Evolutionary conservation across 2,888 invertebrate species (phyloP).

Genomic region (Linnaemya vulpina): DNA sequence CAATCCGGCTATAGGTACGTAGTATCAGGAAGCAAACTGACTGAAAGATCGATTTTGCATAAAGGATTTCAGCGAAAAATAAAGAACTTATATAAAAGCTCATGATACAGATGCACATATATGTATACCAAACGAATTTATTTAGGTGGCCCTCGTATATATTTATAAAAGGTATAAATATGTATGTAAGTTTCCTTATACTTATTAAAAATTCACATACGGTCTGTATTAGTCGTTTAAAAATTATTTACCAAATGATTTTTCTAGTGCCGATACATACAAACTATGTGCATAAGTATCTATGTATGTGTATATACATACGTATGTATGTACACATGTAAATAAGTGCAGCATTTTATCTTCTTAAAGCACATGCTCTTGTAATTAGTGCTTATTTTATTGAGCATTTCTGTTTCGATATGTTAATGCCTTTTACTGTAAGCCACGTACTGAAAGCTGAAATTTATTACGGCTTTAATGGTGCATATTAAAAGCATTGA

Average conservation of each 20-base stretch:
- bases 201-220: neutral
- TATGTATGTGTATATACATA: too few species aligned
- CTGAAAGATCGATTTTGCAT: too few species aligned
- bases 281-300: too few species aligned
- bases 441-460: conserved; percentile 26
- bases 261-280: conserved; percentile 1
- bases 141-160: too few species aligned
- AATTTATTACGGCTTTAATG: conserved; percentile 4
- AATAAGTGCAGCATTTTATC: conserved; percentile 22
- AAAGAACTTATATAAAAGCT: too few species aligned
- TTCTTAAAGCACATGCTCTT: conserved; percentile 25
- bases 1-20: too few species aligned
- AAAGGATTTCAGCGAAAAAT: too few species aligned
- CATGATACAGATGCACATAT: too few species aligned
- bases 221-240: neutral
- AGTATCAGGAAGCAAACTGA: too few species aligned
- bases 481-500: neutral
- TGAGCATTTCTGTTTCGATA: neutral
- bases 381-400: conserved; percentile 34
- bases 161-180: too few species aligned
- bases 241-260: neutral
- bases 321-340: neutral
- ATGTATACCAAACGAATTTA: too few species aligned
- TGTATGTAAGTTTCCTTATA: neutral
- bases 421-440: conserved; percentile 36